Base-by-base conservation (phyloP, 2,113 vertebrate species). In the Amphilophus citrinellus region DNA sequence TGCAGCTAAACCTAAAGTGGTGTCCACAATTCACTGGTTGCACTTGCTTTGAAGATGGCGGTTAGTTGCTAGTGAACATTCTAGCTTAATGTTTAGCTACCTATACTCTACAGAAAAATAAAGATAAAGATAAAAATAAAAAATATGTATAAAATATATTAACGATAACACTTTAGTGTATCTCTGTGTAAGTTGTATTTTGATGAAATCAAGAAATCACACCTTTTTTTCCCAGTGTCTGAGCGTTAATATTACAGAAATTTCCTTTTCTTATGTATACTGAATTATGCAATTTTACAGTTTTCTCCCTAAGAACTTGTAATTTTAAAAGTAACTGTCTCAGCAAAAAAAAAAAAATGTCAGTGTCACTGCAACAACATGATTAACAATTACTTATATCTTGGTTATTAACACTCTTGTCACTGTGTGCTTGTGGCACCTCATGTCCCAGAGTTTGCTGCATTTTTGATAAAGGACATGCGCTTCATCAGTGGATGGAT, bases 401-500 rank as follows among this genome's bases (percentile, higher is more conserved):
- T 82, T 71, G 42, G 84, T 32, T 39, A 77, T 58, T 53, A 80
- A 50, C 53, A 1, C 37, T 60, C 44, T 15, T 50, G 50, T 89
- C 68, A 68, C 60, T 76, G 32, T 61, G 1, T 60, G 27, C 62
- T 88, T 53, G 75, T 86, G 78, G 77, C 71, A 76, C 61, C 80
- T 82, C 82, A 85, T 79, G 68, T 82, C 50, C 35, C 18, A 27
- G 79, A 88, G 87, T 75, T 63, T 1, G 17, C 60, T 78, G 13
- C 32, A 50, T 88, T 68, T 61, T 35, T 82, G 50, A 61, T 57
- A 78, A 65, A 65, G 87, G 84, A 82, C 76, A 84, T 20, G 39
- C 68, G 88, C 65, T 35, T 58, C 22, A 76, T 83, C 59, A 22
- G 37, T 11, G 20, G 79, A 80, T 61, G 14, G 68, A 79, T 91